Evolutionary conservation across 2,888 invertebrate genomes (phyloP), one percentile per base, ranked within the genome.

Genomic region (Caprella mutica): DNA sequence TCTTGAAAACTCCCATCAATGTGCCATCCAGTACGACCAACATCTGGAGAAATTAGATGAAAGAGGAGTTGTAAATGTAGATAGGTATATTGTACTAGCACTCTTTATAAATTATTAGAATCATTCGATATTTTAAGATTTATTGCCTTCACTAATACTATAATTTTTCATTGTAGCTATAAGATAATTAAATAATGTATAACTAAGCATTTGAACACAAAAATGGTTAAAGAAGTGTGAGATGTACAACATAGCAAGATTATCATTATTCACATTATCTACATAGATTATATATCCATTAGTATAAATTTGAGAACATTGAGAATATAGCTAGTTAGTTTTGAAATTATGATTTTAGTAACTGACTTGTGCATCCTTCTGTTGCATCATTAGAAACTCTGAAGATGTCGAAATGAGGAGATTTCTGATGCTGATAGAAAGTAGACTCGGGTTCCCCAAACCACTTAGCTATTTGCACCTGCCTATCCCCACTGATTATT

Each of bases 1-100:
- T 58, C 56, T 46, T 65, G 65, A 54, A 65, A 65, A 53, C 65
- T 65, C 6, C 65, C 65, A 56, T 65, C 65, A 40, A 65, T 65
- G 40, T 65, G 65, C 65, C 65, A 65, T 14, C 65, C 65, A 24
- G 65, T 65, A 24, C 65, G 52, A 5, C 65, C 65, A 46, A 65
- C 65, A 61, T 65, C 61, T 61, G 52, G 27, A 42, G 27, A 35
- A 42, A 17, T 9, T 42, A 17, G 8, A 42, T 17, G 5, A 5
- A 19, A n/a, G n/a, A n/a, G n/a, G n/a, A n/a, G n/a, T n/a, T n/a
- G n/a, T n/a, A n/a, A n/a, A n/a, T n/a, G n/a, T n/a, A n/a, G n/a
- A n/a, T n/a, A n/a, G n/a, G n/a, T n/a, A n/a, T n/a, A n/a, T n/a
- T n/a, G n/a, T n/a, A n/a, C n/a, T n/a, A n/a, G n/a, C n/a, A n/a